Conservation (phyloP, 2,797 vertebrate genomes). For the Enteromius anoplus region DNA sequence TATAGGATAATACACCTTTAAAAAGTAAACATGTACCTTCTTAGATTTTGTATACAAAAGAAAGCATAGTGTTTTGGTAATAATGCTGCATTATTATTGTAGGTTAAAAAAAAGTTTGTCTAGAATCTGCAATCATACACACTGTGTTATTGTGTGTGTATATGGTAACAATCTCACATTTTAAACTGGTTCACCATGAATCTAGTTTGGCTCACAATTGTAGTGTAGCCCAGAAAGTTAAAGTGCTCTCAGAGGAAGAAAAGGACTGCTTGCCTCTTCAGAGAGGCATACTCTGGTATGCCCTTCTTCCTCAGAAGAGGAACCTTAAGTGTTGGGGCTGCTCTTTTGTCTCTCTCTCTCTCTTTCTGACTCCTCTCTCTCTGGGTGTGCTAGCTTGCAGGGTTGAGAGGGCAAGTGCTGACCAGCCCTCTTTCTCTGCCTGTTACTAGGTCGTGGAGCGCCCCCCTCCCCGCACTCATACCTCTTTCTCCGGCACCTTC, state of each 20-base stretch:
- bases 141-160: neutral
- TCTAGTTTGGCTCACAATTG: conserved; percentile 18
- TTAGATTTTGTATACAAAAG: neutral
- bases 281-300: conserved; percentile 23
- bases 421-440: conserved; percentile 87
- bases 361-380: conserved; percentile 57
- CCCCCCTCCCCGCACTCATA: conserved; percentile 63
- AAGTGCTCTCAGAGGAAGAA: conserved; percentile 19
- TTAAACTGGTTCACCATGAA: conserved; percentile 13
- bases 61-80: neutral
- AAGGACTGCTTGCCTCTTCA: conserved; percentile 33
- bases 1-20: neutral
- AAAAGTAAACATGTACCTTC: neutral
- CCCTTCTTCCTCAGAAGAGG: conserved; percentile 29
- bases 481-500: conserved; percentile 66
- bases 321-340: conserved; percentile 33
- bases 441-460: conserved; percentile 79
- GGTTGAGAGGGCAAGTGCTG: conserved; percentile 87
- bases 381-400: conserved; percentile 81
- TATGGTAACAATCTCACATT: neutral
- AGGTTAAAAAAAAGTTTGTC: neutral
- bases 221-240: conserved; percentile 25
- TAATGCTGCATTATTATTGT: neutral
- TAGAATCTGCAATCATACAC: neutral
- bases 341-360: conserved; percentile 33